Base-by-base conservation (phyloP, 2,888 invertebrate species). In the Dryocosmus kuriphilus region DNA sequence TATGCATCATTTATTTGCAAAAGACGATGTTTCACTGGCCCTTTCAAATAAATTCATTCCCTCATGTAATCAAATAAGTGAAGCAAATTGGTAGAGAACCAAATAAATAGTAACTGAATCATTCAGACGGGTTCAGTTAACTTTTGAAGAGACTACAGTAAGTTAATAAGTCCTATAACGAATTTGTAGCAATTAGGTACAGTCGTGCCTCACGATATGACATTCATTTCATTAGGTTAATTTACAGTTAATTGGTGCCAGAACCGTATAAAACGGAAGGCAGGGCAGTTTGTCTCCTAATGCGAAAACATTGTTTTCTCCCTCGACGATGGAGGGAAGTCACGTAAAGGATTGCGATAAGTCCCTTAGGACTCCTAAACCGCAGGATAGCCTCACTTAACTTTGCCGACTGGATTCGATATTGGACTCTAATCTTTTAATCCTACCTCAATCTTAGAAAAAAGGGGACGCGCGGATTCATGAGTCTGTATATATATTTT, bases 381-480 rank as follows among this genome's bases (percentile, higher is more conserved):
- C 81, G 76, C 73, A 57, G 79, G 77, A 75, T 77, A 78, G 67
- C 60, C 82, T 84, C 82, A 80, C 80, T 79, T 80, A 75, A 80
- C 78, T 77, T 76, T 11, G 74, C 81, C 79, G 24, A 14, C 14
- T 57, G 24, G 57, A 79, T 79, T 83, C 81, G 85, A 85, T 88
- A 88, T 86, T 85, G 87, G 83, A 86, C 83, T 79, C 77, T 87
- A 88, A 88, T 87, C 89, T 87, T 88, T 88, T 89, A 88, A 88
- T 89, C 85, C 84, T 75, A 81, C 77, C 80, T 77, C 67, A 76
- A 77, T 81, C 83, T 85, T 83, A 81, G 22, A 75, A 62, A 76
- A 67, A 11, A 57, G 57, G 57, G 2, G 2, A 57, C 24, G 6
- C 46, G 22, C 55, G 55, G 22, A 55, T 55, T 55, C 22, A 9